Base-by-base conservation (phyloP, 2,888 invertebrate genomes). In the Lamellibrachia satsuma region DNA sequence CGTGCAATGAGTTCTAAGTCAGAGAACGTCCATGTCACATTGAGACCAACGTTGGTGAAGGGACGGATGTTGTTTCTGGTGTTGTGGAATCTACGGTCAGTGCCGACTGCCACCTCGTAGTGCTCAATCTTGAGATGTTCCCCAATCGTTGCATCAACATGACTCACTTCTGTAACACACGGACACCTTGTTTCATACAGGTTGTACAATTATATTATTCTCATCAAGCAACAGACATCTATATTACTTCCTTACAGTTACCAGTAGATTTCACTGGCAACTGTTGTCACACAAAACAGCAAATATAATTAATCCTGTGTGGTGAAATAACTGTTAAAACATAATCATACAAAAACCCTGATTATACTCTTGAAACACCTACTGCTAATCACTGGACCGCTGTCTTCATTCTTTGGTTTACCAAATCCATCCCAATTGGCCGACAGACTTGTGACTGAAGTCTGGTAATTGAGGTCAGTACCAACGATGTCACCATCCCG, bases 341-440 rank as follows among this genome's bases (percentile, higher is more conserved):
- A 55, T 55, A 75, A 75, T 75, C 11, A 39, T 39, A 39, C 39
- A 39, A 39, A 39, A 39, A 39, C n/a, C 39, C 39, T 39, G 39
- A 39, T 39, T 39, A 39, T 15, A 75, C 22, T 4, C n/a, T 15
- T 15, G 75, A 75, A 22, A 75, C 22, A 75, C 75, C 22, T 75
- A 75, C 75, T 75, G 39, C 75, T 75, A 75, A 75, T 75, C 11
- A 75, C 15, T 75, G 75, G 75, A n/a, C 15, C 75, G 6, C 6
- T 75, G 75, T 75, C 75, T 6, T 75, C 75, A 22, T 75, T 6
- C 4, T 75, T 75, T 15, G 75, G 75, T 75, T 27, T 52, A 91
- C 95, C 95, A 94, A 95, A 95, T 2, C 95, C 95, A 52, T 94
- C 93, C 95, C 95, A 95, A 94, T 95, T 95, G 39, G 95, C 95